Base-by-base conservation (phyloP, 2,888 invertebrate species). In the Tricholauxania praeusta region DNA sequence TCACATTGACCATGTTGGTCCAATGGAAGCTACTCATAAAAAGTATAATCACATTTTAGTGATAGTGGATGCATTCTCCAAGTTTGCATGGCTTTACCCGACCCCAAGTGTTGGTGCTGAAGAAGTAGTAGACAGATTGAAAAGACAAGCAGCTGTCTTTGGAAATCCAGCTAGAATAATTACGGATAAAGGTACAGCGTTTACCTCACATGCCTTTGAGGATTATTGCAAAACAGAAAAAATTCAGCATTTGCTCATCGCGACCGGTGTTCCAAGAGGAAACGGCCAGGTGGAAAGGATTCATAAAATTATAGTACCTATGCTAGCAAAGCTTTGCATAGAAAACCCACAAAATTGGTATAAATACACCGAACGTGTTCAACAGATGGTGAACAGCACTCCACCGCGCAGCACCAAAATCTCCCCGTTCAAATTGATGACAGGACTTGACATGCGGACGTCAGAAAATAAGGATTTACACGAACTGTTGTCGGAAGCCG, bases 271-370 rank as follows among this genome's bases (percentile, higher is more conserved):
- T 15, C 76, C 75, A 4, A 66, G 84, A 63, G 82, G 82, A 7
- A 85, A 86, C 72, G 83, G 85, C 0, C 85, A 86, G 72, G 82
- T 82, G 1, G 83, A 85, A 62, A 72, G 83, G 14, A 75, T 83
- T 0, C 82, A 86, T 72, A 73, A 77, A 10, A 81, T 78, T 7
- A 77, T 85, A 3, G 80, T 84, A 52, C 77, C 84, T 0, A 75
- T 85, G 51, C 52, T 86, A 12, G 79, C 84, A 4, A 86, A 86
- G 71, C 63, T 87, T 10, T 78, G 82, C 17, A 62, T 80, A 1
- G 80, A 81, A 12, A 78, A 82, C 12, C 82, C 83, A 1, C 71
- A 72, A 3, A 77, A 80, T 32, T 85, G 83, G 83, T 82, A 81
- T 71, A 79, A 78, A 75, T 47, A 77, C 57, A 74, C 83, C 14